Percentiles rank a stretch among this genome's conserved stretches.
phyloP scores from a whole-genome alignment of 1,140 invertebrate genomes.

The Colletes latitarsis region DNA sequence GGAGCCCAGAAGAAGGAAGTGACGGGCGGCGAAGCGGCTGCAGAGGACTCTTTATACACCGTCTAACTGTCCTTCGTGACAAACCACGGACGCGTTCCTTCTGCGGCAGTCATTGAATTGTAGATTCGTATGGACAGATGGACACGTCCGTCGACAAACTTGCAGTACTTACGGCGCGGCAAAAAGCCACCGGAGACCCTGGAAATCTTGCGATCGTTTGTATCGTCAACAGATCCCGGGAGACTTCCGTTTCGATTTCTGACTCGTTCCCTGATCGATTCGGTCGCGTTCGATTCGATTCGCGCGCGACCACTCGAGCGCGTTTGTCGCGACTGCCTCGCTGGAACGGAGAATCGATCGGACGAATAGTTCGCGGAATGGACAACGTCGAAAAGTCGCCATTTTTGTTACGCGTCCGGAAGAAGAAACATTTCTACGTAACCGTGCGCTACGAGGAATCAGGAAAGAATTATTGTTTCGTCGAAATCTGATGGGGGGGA shows the following conservation, averaged over 20 bases:
- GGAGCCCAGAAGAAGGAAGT: constrained; percentile 39
- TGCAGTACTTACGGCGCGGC: constrained; percentile 67
- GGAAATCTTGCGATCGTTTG: constrained; percentile 56
- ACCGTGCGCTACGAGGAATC: no score
- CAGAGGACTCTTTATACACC: constrained; percentile 39
- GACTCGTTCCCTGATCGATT: not conserved
- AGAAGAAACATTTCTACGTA: no score
- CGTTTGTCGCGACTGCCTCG: not conserved
- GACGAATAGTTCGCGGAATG: no score
- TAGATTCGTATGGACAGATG: constrained; percentile 77
- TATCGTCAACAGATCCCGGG: constrained; percentile 42
- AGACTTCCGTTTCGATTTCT: constrained; percentile 43
- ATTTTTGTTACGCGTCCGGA: no score
- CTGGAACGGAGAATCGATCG: no score
- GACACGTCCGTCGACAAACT: constrained; percentile 71
- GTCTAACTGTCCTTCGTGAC: constrained; percentile 63
- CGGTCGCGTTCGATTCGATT: not conserved
- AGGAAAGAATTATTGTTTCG: no score
- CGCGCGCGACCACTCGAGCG: not conserved
- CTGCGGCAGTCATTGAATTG: constrained; percentile 74
- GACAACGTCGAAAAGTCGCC: no score
- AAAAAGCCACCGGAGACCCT: constrained; percentile 61
- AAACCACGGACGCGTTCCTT: constrained; percentile 65
- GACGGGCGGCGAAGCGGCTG: constrained; percentile 45
- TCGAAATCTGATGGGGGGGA: no score